Base-by-base conservation (phyloP, 2,113 vertebrate genomes). In the Delphinapterus leucas region DNA sequence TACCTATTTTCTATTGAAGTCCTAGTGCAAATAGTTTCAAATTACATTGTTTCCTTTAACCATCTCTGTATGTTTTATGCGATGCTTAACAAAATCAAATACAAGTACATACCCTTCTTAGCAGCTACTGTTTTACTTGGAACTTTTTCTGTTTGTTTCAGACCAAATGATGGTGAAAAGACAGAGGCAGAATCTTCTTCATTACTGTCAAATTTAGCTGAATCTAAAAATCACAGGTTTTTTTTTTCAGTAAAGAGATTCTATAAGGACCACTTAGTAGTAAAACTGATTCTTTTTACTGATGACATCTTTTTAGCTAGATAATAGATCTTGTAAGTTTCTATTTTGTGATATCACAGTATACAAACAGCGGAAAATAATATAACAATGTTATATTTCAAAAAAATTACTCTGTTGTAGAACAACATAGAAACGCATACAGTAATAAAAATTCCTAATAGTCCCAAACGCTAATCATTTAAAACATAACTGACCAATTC, bases 151-250 rank as follows among this genome's bases (percentile, higher is more conserved):
- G 99, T 99, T 7, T 98, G 99, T 63, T 99, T 99, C 95, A 99
- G 98, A 98, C 98, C 98, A 99, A 99, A 99, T 97, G 99, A 99
- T 1, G 99, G 99, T 85, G 99, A 99, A 98, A 99, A 99, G 65
- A 98, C 98, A 7, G 99, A 99, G 77, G 97, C 84, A 88, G 98
- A 98, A 97, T 99, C 98, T 88, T 99, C 99, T 28, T 99, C 99
- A 33, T 99, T 99, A 53, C 99, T 99, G 98, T 99, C 99, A 17
- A 99, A 99, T 98, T 99, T 99, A 97, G 98, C 99, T 76, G 98
- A 98, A 88, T 99, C 99, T 99, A 95, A 86, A 98, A 97, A 97
- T 97, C 83, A 98, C 92, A 93, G 97, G 92, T 47, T 76, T 96
- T 84, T 90, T 90, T 80, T 82, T 82, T 97, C 53, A 96, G 94